Evolutionary conservation across 2,797 vertebrate genomes (phyloP).

Genomic region (Synaphobranchus kaupii): DNA sequence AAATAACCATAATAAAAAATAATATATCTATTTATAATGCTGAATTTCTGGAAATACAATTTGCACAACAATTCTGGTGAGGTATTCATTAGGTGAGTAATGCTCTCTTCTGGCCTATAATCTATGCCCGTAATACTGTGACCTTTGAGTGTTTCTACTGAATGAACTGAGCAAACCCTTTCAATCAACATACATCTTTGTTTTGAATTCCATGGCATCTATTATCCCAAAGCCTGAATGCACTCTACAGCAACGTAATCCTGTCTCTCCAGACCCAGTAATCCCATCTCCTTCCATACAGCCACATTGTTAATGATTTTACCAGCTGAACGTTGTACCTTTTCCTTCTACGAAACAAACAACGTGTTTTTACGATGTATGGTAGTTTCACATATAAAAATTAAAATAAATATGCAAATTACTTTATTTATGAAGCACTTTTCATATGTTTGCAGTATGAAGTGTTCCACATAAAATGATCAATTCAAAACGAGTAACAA

Average conservation of each 20-base stretch:
- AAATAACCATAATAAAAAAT: not conserved
- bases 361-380: not conserved
- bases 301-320: not conserved
- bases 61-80: not conserved
- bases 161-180: conserved; percentile 3
- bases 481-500: not conserved
- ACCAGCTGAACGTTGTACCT: not conserved
- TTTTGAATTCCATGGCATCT: conserved; percentile 48
- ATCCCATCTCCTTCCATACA: not conserved
- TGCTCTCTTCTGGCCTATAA: not conserved
- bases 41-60: not conserved
- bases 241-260: conserved; percentile 75
- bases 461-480: not conserved
- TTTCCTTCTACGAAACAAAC: not conserved
- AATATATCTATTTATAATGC: not conserved
- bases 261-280: conserved; percentile 47
- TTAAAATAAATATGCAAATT: not conserved
- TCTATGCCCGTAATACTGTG: not conserved
- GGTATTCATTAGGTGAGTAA: not conserved
- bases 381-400: not conserved
- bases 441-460: not conserved
- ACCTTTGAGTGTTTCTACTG: not conserved
- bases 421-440: not conserved
- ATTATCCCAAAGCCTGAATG: conserved; percentile 66
- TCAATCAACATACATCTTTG: conserved; percentile 40